phyloP scores from a whole-genome alignment of 2,797 vertebrate genomes.

The Siniperca undulata region DNA sequence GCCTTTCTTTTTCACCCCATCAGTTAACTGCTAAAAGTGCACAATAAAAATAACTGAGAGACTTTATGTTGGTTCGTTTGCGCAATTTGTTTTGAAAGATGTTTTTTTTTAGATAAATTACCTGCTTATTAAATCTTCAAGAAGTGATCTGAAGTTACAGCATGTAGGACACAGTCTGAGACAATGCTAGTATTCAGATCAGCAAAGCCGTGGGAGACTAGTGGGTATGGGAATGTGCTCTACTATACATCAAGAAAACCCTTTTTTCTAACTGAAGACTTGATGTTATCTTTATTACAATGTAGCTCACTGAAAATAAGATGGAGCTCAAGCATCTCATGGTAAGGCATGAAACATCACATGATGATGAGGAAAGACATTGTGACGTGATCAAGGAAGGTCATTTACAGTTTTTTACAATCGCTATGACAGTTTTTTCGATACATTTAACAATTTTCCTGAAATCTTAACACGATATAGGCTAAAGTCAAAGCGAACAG shows the following conservation, averaged over 20 bases:
- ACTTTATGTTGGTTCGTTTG: background rate
- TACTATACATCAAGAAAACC: slow-evolving; percentile 43
- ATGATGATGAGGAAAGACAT: slow-evolving; percentile 58
- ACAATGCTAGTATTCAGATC: slow-evolving; percentile 61
- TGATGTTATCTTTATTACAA: slow-evolving; percentile 55
- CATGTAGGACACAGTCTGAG: background rate
- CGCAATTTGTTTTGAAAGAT: background rate
- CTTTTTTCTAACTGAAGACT: slow-evolving; percentile 33
- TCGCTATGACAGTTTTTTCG: too few species aligned
- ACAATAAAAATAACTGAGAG: slow-evolving; percentile 1
- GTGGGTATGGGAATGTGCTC: slow-evolving; percentile 38
- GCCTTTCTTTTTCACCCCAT: slow-evolving; percentile 38
- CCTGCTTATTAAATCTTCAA: background rate
- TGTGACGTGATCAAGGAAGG: slow-evolving; percentile 47
- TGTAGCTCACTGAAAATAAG: slow-evolving; percentile 37
- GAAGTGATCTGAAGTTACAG: background rate
- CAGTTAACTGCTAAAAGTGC: slow-evolving; percentile 58
- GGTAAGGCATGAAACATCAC: slow-evolving; percentile 65
- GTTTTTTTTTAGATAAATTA: background rate
- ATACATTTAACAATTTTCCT: too few species aligned
- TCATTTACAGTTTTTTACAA: slow-evolving; percentile 10
- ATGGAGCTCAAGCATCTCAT: slow-evolving; percentile 60
- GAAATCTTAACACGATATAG: too few species aligned
- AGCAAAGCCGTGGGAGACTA: slow-evolving; percentile 20
- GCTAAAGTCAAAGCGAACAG: too few species aligned